Evolutionary conservation across 2,113 vertebrate species (phyloP), one percentile per base, ranked within the genome.

Genomic region (Brachyistius frenatus): DNA sequence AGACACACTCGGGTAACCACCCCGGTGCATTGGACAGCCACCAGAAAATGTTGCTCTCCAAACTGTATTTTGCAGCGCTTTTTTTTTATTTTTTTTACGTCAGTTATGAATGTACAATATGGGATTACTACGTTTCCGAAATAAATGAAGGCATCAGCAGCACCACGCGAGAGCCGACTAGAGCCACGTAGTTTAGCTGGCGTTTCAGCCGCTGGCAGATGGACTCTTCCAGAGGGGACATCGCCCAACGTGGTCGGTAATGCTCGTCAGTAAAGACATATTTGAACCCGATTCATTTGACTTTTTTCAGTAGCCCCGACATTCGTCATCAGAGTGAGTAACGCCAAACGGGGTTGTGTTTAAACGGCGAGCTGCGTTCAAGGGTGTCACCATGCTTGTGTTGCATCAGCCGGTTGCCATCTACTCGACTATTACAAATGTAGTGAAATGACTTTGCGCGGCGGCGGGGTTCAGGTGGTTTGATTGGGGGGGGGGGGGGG

Each of bases 321-420:
- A 39, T 1, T 7, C 23, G 32, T 3, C 3, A 8, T 49, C 7
- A 13, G 11, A 6, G 60, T 15, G 53, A 31, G 3, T 35, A 30
- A 33, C 71, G 23, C 16, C 15, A 83, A 80, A 49, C 79, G 54
- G 68, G 14, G 23, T 23, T 23, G 23, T 23, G 23, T 23, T 63
- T 1, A 8, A 0, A 5, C 0, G 7, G 54, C 37, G 5, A 1
- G 61, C 37, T 30, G 56, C 1, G 2, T 23, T 33, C 54, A 14
- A 23, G 47, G 65, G 74, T 73, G 60, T 49, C 50, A 14, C 63
- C 72, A 47, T 63, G 58, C 35, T 2, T 2, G 57, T 54, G 87
- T 90, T 92, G 89, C 89, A 84, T 92, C 91, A 92, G 87, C 80
- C 84, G 41, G 10, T 30, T n/a, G 4, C 36, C 35, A 61, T 6